A percentile compares a stretch with the other conserved stretches of the same genome.
Evolutionary conservation across 2,797 vertebrate genomes (phyloP).

Genomic region (Chelonia mydas): DNA sequence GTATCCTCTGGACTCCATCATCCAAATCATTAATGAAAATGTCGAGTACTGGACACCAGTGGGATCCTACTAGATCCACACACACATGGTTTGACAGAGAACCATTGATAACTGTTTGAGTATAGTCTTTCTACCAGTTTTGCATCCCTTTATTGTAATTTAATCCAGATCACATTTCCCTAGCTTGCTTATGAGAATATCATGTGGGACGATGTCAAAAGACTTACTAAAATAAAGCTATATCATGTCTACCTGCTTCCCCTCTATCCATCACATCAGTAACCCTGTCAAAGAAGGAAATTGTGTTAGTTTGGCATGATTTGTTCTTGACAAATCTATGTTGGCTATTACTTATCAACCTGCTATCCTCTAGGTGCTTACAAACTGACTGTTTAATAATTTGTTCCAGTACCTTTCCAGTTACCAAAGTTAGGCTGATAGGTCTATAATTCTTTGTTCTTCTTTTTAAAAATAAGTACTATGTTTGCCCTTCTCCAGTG

Average conservation of each 20-base stretch:
- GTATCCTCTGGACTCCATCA: not conserved
- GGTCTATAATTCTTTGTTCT: not conserved
- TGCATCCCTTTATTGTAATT: not conserved
- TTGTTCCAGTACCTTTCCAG: not conserved
- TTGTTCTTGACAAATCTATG: not conserved
- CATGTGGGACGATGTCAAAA: not conserved
- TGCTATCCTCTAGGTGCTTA: not conserved
- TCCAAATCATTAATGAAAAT: not conserved
- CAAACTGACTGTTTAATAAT: not conserved
- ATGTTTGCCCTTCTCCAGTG: not conserved
- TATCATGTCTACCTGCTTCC: not conserved
- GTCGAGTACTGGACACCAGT: not conserved
- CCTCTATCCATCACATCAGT: not conserved
- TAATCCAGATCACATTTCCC: not conserved
- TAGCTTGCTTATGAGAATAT: not conserved
- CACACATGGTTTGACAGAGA: not conserved
- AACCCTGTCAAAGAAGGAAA: not conserved
- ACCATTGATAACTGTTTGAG: not conserved
- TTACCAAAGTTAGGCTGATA: not conserved
- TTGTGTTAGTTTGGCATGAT: not conserved
- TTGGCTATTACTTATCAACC: not conserved
- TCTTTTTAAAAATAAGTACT: not conserved
- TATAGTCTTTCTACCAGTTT: not conserved
- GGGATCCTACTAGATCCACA: no score
- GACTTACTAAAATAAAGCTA: not conserved